A percentile compares a stretch with the other conserved stretches of the same genome.
Evolutionary conservation across 92 coral and sea anemone species (phyloP).

Genomic region (Chrysogorgia sp.): DNA sequence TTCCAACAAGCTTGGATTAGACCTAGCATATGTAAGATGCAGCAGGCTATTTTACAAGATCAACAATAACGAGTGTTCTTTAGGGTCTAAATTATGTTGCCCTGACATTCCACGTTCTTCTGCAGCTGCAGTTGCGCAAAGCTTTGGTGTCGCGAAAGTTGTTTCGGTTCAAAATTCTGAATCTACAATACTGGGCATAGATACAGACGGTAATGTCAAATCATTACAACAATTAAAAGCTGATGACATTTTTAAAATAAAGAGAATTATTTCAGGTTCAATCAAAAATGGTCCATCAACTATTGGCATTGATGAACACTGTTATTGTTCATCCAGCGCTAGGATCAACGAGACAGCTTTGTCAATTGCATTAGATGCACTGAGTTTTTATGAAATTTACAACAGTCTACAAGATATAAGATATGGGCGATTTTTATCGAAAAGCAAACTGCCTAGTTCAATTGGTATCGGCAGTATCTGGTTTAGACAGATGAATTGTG

Average conservation of each 20-base stretch:
- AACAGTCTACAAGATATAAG: constrained; percentile 31
- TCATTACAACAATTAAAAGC: background rate
- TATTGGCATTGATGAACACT: background rate
- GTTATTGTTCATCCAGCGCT: background rate
- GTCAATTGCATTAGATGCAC: constrained; percentile 36
- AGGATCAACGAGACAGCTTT: constrained; percentile 5
- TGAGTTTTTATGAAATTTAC: constrained; percentile 28
- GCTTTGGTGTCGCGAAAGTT: background rate
- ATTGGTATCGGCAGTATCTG: constrained; percentile 40
- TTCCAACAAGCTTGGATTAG: constrained; percentile 31
- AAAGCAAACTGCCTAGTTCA: constrained; percentile 48
- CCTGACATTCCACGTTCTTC: background rate
- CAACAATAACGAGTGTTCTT: constrained; percentile 14
- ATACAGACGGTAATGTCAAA: background rate
- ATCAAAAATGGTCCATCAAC: background rate
- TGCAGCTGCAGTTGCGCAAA: background rate
- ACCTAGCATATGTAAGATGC: constrained; percentile 34
- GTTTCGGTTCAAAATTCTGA: constrained; percentile 11
- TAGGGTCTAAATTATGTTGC: constrained; percentile 1
- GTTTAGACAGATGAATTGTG: background rate
- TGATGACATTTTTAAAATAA: constrained; percentile 1
- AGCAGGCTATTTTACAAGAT: constrained; percentile 25
- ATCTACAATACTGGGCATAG: constrained; percentile 11
- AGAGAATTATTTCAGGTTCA: background rate
- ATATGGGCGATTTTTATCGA: constrained; percentile 2